These are phyloP conservation scores for Acestrorhynchus altus DNA, from an alignment of 2,797 vertebrate genomes.

Conservation along the genomic window DNA sequence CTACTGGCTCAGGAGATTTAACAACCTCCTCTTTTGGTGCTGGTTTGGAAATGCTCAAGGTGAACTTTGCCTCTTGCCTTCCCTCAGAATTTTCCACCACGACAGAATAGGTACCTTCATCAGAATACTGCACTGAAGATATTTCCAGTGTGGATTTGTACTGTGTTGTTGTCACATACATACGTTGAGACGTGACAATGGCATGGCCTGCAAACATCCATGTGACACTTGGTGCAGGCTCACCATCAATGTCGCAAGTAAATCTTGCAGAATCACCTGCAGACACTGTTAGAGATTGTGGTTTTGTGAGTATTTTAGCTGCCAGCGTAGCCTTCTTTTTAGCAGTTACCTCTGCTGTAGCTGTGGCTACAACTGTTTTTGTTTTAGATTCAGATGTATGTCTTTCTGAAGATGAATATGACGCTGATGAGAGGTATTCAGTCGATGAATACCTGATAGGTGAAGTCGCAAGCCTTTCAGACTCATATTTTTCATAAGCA, in stretches of 20 bases:
- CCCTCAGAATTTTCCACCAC: conserved; percentile 92
- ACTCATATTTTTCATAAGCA: conserved; percentile 79
- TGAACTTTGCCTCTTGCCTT: conserved; percentile 92
- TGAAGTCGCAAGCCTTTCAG: conserved; percentile 74
- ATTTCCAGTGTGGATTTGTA: conserved; percentile 95
- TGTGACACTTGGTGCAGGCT: conserved; percentile 89
- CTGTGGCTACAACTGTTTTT: conserved; percentile 75
- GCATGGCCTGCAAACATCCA: conserved; percentile 84
- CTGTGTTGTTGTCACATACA: conserved; percentile 87
- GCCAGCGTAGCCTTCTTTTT: conserved; percentile 85
- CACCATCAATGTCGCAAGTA: conserved; percentile 94
- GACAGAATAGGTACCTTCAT: conserved; percentile 93
- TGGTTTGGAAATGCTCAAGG: conserved; percentile 85
- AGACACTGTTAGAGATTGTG: conserved; percentile 87
- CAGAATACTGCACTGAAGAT: conserved; percentile 82
- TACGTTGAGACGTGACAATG: conserved; percentile 81
- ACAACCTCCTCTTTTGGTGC: conserved; percentile 81
- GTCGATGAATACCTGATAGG: conserved; percentile 69
- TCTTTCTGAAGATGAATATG: conserved; percentile 78
- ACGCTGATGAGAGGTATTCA: conserved; percentile 75
- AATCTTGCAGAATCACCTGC: conserved; percentile 91
- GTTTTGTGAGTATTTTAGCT: conserved; percentile 94
- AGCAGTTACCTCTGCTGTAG: conserved; percentile 76
- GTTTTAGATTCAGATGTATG: conserved; percentile 80
- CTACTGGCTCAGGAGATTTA: conserved; percentile 73